A percentile compares a stretch with the other conserved stretches of the same genome.
Conservation (phyloP, 2,113 vertebrate species). For the Isurus oxyrinchus region DNA sequence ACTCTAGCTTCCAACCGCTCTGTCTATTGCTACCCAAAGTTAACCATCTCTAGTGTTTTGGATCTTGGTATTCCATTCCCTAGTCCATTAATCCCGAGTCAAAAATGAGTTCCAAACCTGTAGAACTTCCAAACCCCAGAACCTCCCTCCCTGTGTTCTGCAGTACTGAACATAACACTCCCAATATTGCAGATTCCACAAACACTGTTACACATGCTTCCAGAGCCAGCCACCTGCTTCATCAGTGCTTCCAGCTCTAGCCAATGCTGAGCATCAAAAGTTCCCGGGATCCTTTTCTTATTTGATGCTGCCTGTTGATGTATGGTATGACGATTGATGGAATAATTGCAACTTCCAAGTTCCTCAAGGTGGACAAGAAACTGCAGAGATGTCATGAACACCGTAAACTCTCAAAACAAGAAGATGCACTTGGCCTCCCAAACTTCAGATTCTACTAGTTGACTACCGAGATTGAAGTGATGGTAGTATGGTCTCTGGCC, state of each 20-base stretch:
- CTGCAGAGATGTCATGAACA: background rate
- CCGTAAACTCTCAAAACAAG: no score
- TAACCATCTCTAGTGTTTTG: background rate
- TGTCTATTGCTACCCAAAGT: background rate
- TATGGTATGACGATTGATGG: background rate
- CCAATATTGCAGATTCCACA: background rate
- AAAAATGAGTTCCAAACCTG: background rate
- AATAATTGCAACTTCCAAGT: background rate
- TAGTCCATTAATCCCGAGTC: no score
- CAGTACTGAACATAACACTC: background rate
- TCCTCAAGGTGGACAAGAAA: background rate
- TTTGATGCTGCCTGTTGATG: background rate
- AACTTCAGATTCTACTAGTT: no score
- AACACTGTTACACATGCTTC: no score
- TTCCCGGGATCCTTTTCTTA: background rate
- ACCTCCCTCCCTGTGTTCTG: background rate
- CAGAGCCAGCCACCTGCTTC: no score
- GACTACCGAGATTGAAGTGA: no score
- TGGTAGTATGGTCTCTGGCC: no score
- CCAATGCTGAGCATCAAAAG: background rate
- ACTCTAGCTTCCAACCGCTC: no score
- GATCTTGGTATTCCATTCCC: no score
- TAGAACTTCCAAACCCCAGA: background rate
- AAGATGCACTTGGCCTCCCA: no score
- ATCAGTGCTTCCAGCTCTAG: background rate